Evolutionary conservation across 2,888 invertebrate species (phyloP).

Genomic region (Brachyopa scutellaris): DNA sequence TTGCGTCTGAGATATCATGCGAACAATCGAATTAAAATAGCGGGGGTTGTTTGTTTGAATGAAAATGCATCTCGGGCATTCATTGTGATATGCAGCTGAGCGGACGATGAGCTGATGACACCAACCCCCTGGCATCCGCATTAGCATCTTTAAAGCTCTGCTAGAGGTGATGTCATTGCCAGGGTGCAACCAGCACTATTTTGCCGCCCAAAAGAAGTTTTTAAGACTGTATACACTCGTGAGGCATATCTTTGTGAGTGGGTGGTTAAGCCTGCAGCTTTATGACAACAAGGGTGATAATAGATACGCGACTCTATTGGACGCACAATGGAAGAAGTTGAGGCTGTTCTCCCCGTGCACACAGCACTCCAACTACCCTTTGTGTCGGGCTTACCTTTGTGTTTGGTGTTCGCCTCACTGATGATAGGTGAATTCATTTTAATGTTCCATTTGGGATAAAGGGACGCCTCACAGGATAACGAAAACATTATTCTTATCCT

Average conservation of each 20-base stretch:
- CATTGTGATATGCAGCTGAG: conserved; percentile 53
- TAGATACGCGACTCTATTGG: conserved; percentile 24
- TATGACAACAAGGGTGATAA: conserved; percentile 66
- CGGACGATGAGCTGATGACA: conserved; percentile 30
- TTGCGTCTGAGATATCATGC: conserved; percentile 60
- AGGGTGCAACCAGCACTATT: conserved; percentile 30
- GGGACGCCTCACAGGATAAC: conserved; percentile 68
- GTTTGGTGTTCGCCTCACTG: conserved; percentile 44
- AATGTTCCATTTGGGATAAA: conserved; percentile 67
- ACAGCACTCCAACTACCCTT: conserved; percentile 20
- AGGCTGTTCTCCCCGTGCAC: conserved; percentile 7
- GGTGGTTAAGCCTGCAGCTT: conserved; percentile 23
- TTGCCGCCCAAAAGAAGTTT: conserved; percentile 20
- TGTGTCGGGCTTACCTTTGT: conserved; percentile 50
- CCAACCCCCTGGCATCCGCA: conserved; percentile 13
- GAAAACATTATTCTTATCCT: conserved; percentile 72
- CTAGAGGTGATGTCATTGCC: conserved; percentile 47
- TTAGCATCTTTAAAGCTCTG: conserved; percentile 38
- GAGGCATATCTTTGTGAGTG: conserved; percentile 7
- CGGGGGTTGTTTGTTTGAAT: background rate
- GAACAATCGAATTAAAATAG: conserved; percentile 38
- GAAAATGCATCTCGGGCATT: conserved; percentile 10
- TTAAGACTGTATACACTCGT: background rate
- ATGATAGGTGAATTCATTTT: conserved; percentile 65
- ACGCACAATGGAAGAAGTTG: background rate